A percentile compares a stretch with the other conserved stretches of the same genome.
These are phyloP conservation scores for Antennarius maculatus DNA, from an alignment of 2,797 vertebrate genomes.

Conservation along the genomic window DNA sequence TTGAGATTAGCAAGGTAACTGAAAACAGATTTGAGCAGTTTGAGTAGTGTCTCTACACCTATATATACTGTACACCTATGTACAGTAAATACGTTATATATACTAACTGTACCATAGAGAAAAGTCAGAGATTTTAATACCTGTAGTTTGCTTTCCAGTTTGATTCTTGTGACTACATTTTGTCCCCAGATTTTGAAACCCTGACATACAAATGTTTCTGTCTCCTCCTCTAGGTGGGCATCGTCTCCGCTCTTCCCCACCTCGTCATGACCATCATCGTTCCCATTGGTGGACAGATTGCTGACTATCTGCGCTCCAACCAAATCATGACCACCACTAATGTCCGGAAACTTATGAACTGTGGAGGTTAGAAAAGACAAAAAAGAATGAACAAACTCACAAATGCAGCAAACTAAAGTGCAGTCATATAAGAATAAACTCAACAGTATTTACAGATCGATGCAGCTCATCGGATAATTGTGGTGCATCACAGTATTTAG, in stretches of 20 bases:
- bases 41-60: background rate
- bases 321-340: slow-evolving; percentile 92
- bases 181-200: background rate
- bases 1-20: slow-evolving; percentile 93
- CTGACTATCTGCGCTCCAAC: slow-evolving; percentile 86
- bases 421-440: background rate
- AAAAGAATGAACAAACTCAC: background rate
- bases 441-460: background rate
- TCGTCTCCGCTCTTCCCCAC: slow-evolving; percentile 91
- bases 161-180: background rate
- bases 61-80: too few relatives aligned
- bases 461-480: background rate
- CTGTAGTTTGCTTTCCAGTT: too few relatives aligned
- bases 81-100: too few relatives aligned
- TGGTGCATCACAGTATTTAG: background rate
- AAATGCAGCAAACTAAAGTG: background rate
- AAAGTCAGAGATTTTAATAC: background rate
- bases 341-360: slow-evolving; percentile 95
- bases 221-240: slow-evolving; percentile 82
- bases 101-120: too few relatives aligned
- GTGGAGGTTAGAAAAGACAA: slow-evolving; percentile 82
- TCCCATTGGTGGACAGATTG: slow-evolving; percentile 91
- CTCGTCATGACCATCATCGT: slow-evolving; percentile 95
- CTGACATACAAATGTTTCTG: background rate
- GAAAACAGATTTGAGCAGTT: slow-evolving; percentile 4